Evolutionary conservation across 2,797 vertebrate genomes (phyloP).

Genomic region (Tenualosa ilisha): DNA sequence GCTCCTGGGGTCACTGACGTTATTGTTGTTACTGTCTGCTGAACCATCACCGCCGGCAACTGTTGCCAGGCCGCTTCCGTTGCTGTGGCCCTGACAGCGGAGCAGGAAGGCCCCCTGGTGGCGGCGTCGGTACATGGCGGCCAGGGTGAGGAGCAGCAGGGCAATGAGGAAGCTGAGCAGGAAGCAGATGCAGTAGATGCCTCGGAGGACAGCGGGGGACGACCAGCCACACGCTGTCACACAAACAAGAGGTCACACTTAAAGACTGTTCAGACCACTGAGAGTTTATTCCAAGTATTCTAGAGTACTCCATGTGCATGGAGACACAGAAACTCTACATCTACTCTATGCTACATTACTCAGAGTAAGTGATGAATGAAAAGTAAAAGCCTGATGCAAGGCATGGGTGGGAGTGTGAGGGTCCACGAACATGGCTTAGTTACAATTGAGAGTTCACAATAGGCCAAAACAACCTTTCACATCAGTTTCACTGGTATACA

Average conservation of each 20-base stretch:
- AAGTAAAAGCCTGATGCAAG: too few species aligned
- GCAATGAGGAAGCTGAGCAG: slow-evolving; percentile 69
- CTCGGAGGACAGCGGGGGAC: slow-evolving; percentile 56
- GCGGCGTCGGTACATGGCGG: slow-evolving; percentile 64
- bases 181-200: slow-evolving; percentile 70
- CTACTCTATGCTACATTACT: too few species aligned
- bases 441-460: too few species aligned
- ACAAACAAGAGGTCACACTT: background rate
- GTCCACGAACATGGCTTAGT: too few species aligned
- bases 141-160: slow-evolving; percentile 55
- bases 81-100: slow-evolving; percentile 51
- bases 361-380: too few species aligned
- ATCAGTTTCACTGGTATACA: too few species aligned
- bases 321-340: too few species aligned
- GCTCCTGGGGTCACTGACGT: background rate
- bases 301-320: too few species aligned
- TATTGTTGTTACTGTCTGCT: slow-evolving; percentile 43
- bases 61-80: background rate
- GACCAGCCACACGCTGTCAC: slow-evolving; percentile 51
- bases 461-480: too few species aligned
- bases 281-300: too few species aligned
- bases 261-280: too few species aligned
- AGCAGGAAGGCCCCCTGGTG: slow-evolving; percentile 64
- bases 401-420: too few species aligned
- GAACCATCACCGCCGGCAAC: background rate